Evolutionary conservation across 2,888 invertebrate species (phyloP), one percentile per base, ranked within the genome.

Genomic region (Lepidochrysops patricia): DNA sequence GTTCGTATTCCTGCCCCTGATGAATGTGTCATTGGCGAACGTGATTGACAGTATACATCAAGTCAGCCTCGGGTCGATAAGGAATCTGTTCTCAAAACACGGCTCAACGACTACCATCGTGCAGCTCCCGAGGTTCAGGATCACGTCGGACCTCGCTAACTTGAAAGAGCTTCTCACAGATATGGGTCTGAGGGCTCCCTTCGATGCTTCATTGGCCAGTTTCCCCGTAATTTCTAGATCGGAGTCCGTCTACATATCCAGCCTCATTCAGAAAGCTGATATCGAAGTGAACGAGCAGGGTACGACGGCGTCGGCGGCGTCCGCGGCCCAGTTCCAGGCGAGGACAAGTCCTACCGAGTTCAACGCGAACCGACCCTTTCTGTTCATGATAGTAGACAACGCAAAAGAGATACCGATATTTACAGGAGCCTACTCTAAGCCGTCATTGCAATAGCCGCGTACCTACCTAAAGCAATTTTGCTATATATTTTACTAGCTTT

Each of bases 1-100:
- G 93, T 75, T 93, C 4, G 68, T 94, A 2, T 79, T 93, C 62
- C 70, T 94, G 27, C 94, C 94, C 0, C 73, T 84, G 57, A 72
- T 76, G 29, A 85, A 84, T 25, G 78, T 82, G 13, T 70, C 80
- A 0, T 61, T 91, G 2, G 70, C 74, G 2, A 76, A 75, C 2
- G 84, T 93, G 0, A 73, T 93, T 0, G 77, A 88, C 0, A 80
- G 81, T 12, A 70, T 94, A n/a, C 78, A 80, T 9, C 70, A 65
- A 0, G 70, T 89, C 12, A 89, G 90, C 60, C 72, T 91, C 65
- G 73, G 74, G 0, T 78, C 84, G 0, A 79, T 94, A 29, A 81
- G 91, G 34, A 70, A 77, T 2, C 70, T 78, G 4, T 80, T 92
- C 32, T 69, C 73, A 0, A 71, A 72, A 15, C 72, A 80, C 1